phyloP scores from a whole-genome alignment of 2,888 invertebrate species.

The Hoplodrina ambigua region DNA sequence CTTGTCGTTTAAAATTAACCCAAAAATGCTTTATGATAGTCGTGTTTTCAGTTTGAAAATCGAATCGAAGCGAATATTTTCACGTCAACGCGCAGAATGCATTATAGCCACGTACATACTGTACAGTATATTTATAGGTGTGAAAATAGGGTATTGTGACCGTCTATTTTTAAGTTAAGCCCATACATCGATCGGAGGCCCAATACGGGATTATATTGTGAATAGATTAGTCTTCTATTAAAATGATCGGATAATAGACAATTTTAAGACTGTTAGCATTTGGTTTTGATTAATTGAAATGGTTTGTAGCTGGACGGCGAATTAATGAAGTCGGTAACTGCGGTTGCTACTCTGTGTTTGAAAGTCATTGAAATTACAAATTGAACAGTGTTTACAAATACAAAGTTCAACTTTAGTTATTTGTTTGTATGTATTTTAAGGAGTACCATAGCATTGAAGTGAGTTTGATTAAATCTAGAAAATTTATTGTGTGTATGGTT shows the following conservation, averaged over 20 bases:
- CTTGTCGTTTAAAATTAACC: too few relatives aligned
- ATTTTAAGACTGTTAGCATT: slow-evolving; percentile 1
- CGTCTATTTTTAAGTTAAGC: slow-evolving; percentile 41
- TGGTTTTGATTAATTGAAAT: slow-evolving; percentile 17
- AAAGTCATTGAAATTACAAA: slow-evolving; percentile 13
- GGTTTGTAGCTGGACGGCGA: not conserved
- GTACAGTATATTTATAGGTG: slow-evolving; percentile 15
- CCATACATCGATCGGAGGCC: slow-evolving; percentile 32
- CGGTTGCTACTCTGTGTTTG: not conserved
- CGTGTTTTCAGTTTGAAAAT: too few relatives aligned
- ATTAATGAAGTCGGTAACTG: slow-evolving; percentile 9
- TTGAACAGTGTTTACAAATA: not conserved
- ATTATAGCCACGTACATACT: not conserved
- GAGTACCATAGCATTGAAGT: too few relatives aligned
- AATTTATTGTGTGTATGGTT: too few relatives aligned
- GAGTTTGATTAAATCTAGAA: too few relatives aligned
- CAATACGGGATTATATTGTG: slow-evolving; percentile 19
- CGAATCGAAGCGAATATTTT: too few relatives aligned
- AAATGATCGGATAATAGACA: slow-evolving; percentile 16
- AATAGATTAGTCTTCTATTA: slow-evolving; percentile 34
- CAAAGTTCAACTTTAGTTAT: not conserved
- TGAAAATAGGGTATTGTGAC: slow-evolving; percentile 33
- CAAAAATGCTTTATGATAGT: too few relatives aligned
- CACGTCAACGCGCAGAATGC: too few relatives aligned
- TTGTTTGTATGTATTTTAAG: not conserved